Evolutionary conservation across 1,140 invertebrate genomes (phyloP).

Genomic region (Wiebesia pumilae): DNA sequence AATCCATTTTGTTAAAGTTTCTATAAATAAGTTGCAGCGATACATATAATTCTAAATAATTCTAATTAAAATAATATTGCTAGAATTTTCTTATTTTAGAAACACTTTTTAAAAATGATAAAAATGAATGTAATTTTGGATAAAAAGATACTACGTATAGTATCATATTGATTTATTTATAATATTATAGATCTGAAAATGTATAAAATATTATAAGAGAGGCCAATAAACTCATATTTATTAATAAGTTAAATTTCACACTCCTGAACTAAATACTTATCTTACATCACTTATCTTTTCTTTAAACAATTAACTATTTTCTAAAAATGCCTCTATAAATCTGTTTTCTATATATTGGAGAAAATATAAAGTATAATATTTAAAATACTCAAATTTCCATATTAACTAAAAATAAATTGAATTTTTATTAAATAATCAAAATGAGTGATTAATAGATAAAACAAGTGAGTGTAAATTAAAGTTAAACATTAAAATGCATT

Average conservation of each 20-base stretch:
- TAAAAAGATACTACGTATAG: background rate
- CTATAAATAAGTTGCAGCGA: background rate
- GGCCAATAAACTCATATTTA: background rate
- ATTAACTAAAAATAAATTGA: background rate
- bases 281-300: background rate
- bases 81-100: background rate
- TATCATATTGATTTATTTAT: conserved; percentile 9
- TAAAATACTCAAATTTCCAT: background rate
- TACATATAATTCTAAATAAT: background rate
- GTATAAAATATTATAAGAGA: background rate
- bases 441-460: background rate
- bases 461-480: conserved; percentile 6
- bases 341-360: background rate
- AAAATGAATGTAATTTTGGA: background rate
- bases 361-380: background rate
- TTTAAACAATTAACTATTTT: background rate
- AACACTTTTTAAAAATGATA: background rate
- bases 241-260: background rate
- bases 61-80: background rate
- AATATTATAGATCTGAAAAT: background rate
- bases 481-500: background rate
- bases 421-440: conserved; percentile 7
- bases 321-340: background rate
- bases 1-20: background rate
- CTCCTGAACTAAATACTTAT: background rate